Evolutionary conservation across 2,888 invertebrate species (phyloP), one percentile per base, ranked within the genome.

Genomic region (Patella ulyssiponensis): DNA sequence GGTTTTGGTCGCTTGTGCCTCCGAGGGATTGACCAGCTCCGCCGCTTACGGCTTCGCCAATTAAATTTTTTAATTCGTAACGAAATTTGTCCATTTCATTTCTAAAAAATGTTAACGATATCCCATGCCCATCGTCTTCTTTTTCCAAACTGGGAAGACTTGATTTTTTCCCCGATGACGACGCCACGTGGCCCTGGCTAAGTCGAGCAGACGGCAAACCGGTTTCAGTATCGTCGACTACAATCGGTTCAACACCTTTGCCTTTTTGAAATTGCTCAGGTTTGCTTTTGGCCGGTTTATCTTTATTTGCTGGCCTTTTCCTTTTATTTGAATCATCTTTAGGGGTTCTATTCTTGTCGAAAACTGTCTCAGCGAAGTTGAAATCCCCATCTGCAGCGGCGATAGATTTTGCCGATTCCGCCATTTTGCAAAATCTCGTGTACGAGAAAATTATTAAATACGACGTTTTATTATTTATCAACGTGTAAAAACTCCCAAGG

Each of bases 281-380:
- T 56, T 56, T 56, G 56, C 14, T 14, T 56, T 56, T 56, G 56
- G 56, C 56, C 14, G n/a, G 56, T 56, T 56, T 56, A 56, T 5
- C 56, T 56, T 56, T 56, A 56, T n/a, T 56, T 17, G 56, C 56
- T 56, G 56, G n/a, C 56, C 56, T 56, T 56, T 56, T 56, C 56
- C 56, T 56, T 56, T 56, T 56, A 56, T 56, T 56, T n/a, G n/a
- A 17, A 17, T 56, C 56, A 56, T 56, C 56, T 56, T 56, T 14
- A 56, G 56, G n/a, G 17, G 15, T 56, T 56, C n/a, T 56, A 56
- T 56, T 56, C 56, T 56, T 56, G 0, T 56, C 56, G n/a, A 56
- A 56, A 7, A 56, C n/a, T 56, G 56, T n/a, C 56, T 56, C 56
- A 17, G 56, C 56, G 4, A 56, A 56, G n/a, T 56, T 56, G 56